phyloP scores from a whole-genome alignment of 2,113 vertebrate species.

The Calidris pugnax region DNA sequence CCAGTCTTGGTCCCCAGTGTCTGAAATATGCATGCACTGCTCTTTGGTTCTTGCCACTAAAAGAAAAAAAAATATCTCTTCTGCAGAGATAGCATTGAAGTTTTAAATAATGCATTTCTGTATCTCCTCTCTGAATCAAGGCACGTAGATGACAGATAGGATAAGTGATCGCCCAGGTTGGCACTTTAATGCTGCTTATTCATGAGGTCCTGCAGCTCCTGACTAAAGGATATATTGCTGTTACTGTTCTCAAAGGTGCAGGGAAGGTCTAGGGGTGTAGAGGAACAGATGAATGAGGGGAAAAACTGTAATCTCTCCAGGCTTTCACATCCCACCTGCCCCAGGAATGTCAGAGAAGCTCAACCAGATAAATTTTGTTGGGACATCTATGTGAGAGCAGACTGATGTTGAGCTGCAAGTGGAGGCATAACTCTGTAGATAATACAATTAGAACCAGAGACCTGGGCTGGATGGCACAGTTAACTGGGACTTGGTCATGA shows the following conservation, averaged over 20 bases:
- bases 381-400: neutral
- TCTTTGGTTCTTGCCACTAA: slow-evolving; percentile 6
- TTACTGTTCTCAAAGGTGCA: neutral
- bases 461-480: neutral
- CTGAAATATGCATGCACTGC: slow-evolving; percentile 4
- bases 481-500: neutral
- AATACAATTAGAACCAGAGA: neutral
- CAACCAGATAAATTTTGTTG: neutral
- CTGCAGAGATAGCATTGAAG: neutral
- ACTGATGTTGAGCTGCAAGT: neutral
- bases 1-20: neutral
- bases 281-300: neutral
- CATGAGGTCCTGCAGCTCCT: neutral
- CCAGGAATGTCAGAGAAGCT: neutral
- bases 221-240: neutral
- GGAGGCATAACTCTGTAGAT: neutral
- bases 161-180: neutral
- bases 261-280: neutral
- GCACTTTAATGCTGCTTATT: neutral
- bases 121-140: neutral
- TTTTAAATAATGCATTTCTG: slow-evolving; percentile 37
- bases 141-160: neutral
- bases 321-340: neutral
- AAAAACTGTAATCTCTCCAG: neutral
- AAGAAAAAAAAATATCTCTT: neutral